A percentile compares a stretch with the other conserved stretches of the same genome.
Evolutionary conservation across 1,140 invertebrate species (phyloP).

Genomic region (Venustaconcha ellipsiformis): DNA sequence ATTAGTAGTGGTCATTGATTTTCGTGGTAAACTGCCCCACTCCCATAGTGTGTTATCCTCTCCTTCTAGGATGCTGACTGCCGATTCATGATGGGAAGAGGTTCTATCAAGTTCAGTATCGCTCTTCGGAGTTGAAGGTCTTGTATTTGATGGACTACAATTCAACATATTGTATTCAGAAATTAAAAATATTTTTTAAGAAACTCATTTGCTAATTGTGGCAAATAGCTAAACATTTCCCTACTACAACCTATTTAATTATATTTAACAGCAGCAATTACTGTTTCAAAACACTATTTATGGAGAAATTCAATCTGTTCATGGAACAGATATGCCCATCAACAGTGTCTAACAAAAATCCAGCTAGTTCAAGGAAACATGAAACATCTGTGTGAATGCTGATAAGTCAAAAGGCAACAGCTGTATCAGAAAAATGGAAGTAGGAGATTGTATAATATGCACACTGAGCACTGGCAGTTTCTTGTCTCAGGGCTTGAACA

Average conservation of each 20-base stretch:
- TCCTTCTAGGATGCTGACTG: conserved; percentile 69
- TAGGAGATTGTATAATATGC: too few species aligned
- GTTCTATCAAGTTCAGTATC: conserved; percentile 90
- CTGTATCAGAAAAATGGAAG: too few species aligned
- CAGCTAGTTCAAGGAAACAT: too few species aligned
- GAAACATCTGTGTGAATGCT: too few species aligned
- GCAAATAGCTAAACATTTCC: not conserved
- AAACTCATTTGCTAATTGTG: not conserved
- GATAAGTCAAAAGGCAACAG: too few species aligned
- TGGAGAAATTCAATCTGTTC: too few species aligned
- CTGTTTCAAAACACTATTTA: not conserved
- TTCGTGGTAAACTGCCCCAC: conserved; percentile 93
- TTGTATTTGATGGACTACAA: conserved; percentile 75
- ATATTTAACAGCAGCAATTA: not conserved
- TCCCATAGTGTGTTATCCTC: conserved; percentile 82
- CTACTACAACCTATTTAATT: not conserved
- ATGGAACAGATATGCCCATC: too few species aligned
- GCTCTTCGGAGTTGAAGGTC: conserved; percentile 87
- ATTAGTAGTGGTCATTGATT: conserved; percentile 16
- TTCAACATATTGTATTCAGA: conserved; percentile 1
- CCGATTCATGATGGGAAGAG: conserved; percentile 68
- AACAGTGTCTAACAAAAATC: too few species aligned
- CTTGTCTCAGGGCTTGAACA: too few species aligned
- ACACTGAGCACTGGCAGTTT: too few species aligned
- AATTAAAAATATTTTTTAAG: not conserved